phyloP scores from a whole-genome alignment of 2,797 vertebrate species.

The Myiotriccus ornatus region DNA sequence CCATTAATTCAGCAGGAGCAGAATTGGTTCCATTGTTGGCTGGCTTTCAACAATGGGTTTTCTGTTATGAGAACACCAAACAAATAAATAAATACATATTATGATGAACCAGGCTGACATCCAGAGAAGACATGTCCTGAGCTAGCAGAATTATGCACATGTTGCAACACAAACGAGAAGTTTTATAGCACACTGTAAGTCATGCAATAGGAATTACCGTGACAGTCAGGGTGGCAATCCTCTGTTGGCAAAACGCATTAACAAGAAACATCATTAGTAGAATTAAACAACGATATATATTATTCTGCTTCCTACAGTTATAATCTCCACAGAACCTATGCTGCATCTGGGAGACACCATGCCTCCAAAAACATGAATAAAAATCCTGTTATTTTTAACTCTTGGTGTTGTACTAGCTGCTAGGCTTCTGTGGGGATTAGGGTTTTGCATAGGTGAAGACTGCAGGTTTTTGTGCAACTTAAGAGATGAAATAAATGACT shows the following conservation, averaged over 20 bases:
- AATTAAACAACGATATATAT: slow-evolving; percentile 37
- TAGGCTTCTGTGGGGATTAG: not conserved
- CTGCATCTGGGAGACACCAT: not conserved
- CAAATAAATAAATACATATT: not conserved
- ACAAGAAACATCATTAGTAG: slow-evolving; percentile 77
- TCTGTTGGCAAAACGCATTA: slow-evolving; percentile 86
- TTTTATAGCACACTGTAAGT: slow-evolving; percentile 67
- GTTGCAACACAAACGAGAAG: slow-evolving; percentile 43
- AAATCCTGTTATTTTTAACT: not conserved
- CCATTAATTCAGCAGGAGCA: slow-evolving; percentile 24
- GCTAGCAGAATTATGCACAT: slow-evolving; percentile 29
- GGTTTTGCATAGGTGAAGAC: not conserved
- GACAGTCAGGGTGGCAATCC: slow-evolving; percentile 98
- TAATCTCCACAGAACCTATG: not conserved
- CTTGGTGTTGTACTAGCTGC: not conserved
- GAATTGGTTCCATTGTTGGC: not conserved
- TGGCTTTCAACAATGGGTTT: not conserved
- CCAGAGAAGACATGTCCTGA: not conserved
- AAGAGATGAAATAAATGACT: not conserved
- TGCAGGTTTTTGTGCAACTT: not conserved
- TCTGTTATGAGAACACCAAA: not conserved
- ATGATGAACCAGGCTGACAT: not conserved
- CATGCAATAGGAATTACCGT: slow-evolving; percentile 90
- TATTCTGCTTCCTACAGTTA: slow-evolving; percentile 35
- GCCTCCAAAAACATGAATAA: not conserved